Base-by-base conservation (phyloP, 2,888 invertebrate genomes). In the Pristionchus maxplancki region DNA sequence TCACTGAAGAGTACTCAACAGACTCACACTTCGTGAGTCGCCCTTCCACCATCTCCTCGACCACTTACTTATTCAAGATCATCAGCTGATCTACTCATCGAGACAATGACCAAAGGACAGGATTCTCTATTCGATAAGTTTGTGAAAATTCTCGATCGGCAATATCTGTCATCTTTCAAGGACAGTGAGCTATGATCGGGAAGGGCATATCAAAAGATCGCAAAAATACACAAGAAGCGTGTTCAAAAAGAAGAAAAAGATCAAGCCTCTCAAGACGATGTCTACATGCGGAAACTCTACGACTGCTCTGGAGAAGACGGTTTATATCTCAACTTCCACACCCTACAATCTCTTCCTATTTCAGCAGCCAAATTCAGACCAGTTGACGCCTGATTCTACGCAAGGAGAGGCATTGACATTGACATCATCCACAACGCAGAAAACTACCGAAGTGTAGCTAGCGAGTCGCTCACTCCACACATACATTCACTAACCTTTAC, bases 111-210 rank as follows among this genome's bases (percentile, higher is more conserved):
- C 1, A 67, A 31, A 34, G 64, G 64, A 31, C 28, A 67, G 34
- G 64, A 67, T 67, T 67, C 64, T 31, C 64, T 67, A 31, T 67
- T 67, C 34, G 64, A 67, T 67, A 67, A 67, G 64, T 67, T 28
- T 4, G 64, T 34, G 0, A 4, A 31, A 17, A 31, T n/a, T 58
- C 58, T 58, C 2, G 58, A 58, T 58, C 58, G n/a, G 20, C 58
- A 9, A 24, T 24, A 58, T 58, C 6, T 24, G 2, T n/a, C 58
- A 24, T n/a, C 58, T n/a, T 44, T 44, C 6, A 6, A 58, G 58
- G 58, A 58, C 58, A 58, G 24, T 58, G 2, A 58, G 58, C 58
- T 58, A 58, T 58, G 58, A 58, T 58, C 58, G 58, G 24, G 58
- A 58, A 6, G 58, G 58, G 8, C 58, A 58, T n/a, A 24, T 58